Evolutionary conservation across 2,888 invertebrate genomes (phyloP).

Genomic region (Erebia ligea): DNA sequence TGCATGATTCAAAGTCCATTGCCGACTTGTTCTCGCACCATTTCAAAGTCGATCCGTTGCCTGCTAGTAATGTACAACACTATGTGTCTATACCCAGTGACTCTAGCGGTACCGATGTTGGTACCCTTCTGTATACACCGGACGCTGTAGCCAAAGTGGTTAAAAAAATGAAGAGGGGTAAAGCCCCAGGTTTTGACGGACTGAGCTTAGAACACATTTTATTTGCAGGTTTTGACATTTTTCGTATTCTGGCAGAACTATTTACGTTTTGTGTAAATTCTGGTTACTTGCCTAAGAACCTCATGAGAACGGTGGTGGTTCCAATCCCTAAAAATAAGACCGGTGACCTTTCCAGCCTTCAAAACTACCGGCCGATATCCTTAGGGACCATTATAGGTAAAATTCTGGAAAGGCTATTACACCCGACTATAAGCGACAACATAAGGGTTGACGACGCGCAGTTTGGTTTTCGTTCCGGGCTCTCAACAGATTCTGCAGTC

Average conservation of each 20-base stretch:
- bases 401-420: too few species aligned
- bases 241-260: not conserved
- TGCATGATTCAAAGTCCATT: not conserved
- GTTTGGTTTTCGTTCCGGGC: too few species aligned
- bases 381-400: too few species aligned
- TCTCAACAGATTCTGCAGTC: too few species aligned
- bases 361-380: too few species aligned
- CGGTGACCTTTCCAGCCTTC: too few species aligned
- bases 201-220: not conserved
- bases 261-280: not conserved
- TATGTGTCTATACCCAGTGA: not conserved
- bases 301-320: not conserved
- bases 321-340: too few species aligned
- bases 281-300: not conserved
- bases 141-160: not conserved
- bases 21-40: constrained; percentile 9
- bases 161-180: not conserved
- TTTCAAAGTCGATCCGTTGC: not conserved
- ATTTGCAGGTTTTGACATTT: not conserved
- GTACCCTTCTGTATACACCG: not conserved
- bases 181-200: constrained; percentile 3
- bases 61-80: not conserved
- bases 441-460: too few species aligned
- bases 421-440: too few species aligned
- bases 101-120: not conserved